These are phyloP conservation scores for Keiferia lycopersicella DNA, from an alignment of 2,888 invertebrate species.

Conservation along the genomic window DNA sequence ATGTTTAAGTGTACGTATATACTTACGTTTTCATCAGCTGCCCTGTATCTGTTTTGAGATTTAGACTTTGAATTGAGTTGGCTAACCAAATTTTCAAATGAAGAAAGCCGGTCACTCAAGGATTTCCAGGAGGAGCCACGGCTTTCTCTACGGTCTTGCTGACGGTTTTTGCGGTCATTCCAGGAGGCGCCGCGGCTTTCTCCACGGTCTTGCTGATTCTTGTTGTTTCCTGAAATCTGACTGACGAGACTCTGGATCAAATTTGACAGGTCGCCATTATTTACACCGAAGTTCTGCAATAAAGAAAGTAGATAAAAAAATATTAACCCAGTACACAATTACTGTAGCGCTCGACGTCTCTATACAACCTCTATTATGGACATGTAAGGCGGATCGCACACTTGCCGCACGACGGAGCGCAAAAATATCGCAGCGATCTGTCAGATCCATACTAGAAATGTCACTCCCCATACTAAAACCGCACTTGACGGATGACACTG, in stretches of 20 bases:
- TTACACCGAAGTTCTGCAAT: constrained; percentile 1
- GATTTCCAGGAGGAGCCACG: no score
- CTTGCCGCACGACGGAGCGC: no score
- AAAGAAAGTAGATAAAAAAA: neutral
- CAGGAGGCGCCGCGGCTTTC: neutral
- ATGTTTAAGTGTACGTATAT: neutral
- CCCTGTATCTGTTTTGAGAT: neutral
- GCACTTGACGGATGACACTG: no score
- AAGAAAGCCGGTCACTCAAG: neutral
- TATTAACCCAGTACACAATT: no score
- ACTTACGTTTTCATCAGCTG: neutral
- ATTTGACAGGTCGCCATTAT: neutral
- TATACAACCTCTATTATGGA: no score
- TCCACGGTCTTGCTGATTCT: neutral
- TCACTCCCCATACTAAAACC: no score
- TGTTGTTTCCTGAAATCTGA: neutral
- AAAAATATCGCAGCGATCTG: no score
- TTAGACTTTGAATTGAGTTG: neutral
- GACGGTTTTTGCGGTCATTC: no score
- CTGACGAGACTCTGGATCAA: neutral
- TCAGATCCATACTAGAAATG: no score
- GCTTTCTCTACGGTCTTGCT: no score
- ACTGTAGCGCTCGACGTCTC: no score
- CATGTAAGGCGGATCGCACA: no score
- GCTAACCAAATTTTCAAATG: neutral